Evolutionary conservation across 2,113 vertebrate genomes (phyloP), one percentile per base, ranked within the genome.

Genomic region (Lepisosteus oculatus): DNA sequence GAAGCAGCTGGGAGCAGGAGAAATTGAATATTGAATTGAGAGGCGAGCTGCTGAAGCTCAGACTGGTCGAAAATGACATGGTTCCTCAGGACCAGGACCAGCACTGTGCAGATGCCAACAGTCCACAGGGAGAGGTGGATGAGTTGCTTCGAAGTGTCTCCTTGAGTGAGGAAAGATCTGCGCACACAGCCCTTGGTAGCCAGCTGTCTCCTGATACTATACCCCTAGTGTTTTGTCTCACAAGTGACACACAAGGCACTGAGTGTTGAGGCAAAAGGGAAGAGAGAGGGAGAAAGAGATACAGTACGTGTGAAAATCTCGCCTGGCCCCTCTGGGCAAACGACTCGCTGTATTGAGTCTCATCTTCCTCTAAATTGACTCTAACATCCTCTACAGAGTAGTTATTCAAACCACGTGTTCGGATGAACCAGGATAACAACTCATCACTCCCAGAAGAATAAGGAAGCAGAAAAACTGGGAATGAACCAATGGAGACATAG

Each of bases 1-100:
- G 70, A 67, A 79, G 81, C 85, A 74, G 67, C 74, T 70, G 74
- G 61, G 74, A 81, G 72, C 72, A 59, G 74, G 61, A 76, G 71
- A 82, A 72, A 83, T 79, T 79, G 83, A 83, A 83, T 82, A 88
- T 85, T 17, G 86, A 86, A 76, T n/a, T 80, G 78, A 41, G 45
- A 71, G 57, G 78, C 69, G 76, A 75, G 41, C 55, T 69, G 6
- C 67, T 54, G 56, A 79, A 73, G 74, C 79, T 79, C 82, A 82
- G 86, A 84, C 78, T 77, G 78, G 65, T 85, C 47, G 72, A 77
- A 74, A 72, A 69, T 55, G 73, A 73, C 75, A 65, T 70, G 71
- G 77, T 51, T 11, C 70, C 67, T 43, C 4, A 54, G 14, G 41
- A 69, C 67, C 56, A 66, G 64, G 14, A 72, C 54, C 17, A 45